These are phyloP conservation scores for Trissolcus japonicus DNA, from an alignment of 2,888 invertebrate species.

Conservation along the genomic window DNA sequence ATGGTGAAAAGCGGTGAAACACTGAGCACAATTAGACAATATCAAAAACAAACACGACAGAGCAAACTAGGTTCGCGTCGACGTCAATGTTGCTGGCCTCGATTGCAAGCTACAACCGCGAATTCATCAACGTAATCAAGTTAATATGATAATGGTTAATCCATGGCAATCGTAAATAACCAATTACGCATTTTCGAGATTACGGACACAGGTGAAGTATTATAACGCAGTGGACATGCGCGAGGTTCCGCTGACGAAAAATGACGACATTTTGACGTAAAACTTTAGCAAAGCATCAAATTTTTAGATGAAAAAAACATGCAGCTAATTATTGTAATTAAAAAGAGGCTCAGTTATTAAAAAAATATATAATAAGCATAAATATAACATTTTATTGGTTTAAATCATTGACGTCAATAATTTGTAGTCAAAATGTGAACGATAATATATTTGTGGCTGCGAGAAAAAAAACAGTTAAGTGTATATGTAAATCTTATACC, in stretches of 20 bases:
- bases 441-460: too few relatives aligned
- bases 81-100: conserved; percentile 13
- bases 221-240: background rate
- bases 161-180: conserved; percentile 7
- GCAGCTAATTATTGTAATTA: conserved; percentile 26
- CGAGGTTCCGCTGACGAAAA: background rate
- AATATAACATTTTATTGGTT: background rate
- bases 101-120: conserved; percentile 2
- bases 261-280: background rate
- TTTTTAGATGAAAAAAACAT: conserved; percentile 15
- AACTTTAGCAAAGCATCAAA: conserved; percentile 6
- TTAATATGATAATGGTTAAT: conserved; percentile 14
- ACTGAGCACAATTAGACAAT: background rate
- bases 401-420: conserved; percentile 3
- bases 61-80: background rate
- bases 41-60: background rate
- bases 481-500: too few relatives aligned
- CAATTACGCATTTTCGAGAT: conserved; percentile 7
- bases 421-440: background rate
- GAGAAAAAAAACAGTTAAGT: too few relatives aligned
- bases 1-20: background rate
- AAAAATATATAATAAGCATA: conserved; percentile 30
- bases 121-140: background rate
- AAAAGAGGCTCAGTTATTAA: conserved; percentile 19
- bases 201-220: background rate